Conservation (phyloP, 2,888 invertebrate genomes). For the Apodemia zela region DNA sequence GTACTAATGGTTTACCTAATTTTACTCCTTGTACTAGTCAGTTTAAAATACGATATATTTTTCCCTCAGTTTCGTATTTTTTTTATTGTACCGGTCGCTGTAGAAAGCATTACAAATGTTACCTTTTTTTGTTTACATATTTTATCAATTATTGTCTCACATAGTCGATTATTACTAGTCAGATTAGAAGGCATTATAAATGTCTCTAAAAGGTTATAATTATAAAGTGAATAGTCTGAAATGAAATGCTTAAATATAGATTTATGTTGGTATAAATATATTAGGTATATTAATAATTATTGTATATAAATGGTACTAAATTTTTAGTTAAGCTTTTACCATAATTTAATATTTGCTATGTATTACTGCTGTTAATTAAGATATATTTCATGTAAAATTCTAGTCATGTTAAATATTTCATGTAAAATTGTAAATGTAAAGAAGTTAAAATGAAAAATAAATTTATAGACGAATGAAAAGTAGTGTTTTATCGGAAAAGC, state of each 20-base stretch:
- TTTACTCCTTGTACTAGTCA: not conserved
- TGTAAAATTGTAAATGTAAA: conserved; percentile 8
- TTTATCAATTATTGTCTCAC: not conserved
- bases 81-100: not conserved
- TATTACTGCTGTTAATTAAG: conserved; percentile 4
- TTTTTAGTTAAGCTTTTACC: not conserved
- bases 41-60: not conserved
- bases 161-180: not conserved
- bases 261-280: not conserved
- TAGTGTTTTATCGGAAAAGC: not conserved
- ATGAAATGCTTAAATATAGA: not conserved
- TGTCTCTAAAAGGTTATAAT: not conserved
- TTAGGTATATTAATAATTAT: conserved; percentile 5
- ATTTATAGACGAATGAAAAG: not conserved
- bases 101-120: not conserved
- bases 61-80: not conserved
- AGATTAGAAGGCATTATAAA: conserved; percentile 7
- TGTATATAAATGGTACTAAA: conserved; percentile 19
- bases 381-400: conserved; percentile 26
- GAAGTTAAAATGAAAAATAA: not conserved
- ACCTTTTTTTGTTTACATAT: not conserved
- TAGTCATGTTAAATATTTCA: conserved; percentile 30
- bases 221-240: conserved; percentile 6
- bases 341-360: not conserved
- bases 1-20: not conserved